A percentile compares a stretch with the other conserved stretches of the same genome.
Conservation (phyloP, 2,113 vertebrate genomes). For the Pycnonotus jocosus region DNA sequence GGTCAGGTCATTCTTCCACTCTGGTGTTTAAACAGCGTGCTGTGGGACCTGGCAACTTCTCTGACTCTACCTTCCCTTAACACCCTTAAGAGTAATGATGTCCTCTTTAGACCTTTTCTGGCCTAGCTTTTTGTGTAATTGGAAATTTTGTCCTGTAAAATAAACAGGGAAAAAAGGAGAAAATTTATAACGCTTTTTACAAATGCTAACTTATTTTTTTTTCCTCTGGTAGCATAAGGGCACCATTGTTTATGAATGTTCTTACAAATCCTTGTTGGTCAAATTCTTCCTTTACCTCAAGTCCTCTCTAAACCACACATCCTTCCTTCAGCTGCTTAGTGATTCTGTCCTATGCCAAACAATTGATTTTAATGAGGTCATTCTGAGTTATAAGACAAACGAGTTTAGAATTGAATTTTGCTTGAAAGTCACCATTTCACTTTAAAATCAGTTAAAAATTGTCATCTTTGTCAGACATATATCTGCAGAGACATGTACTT, state of each 20-base stretch:
- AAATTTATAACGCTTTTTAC: not conserved
- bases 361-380: not conserved
- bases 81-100: not conserved
- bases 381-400: not conserved
- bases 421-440: not conserved
- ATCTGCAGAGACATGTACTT: not conserved
- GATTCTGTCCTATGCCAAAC: not conserved
- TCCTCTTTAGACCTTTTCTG: not conserved
- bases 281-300: not conserved
- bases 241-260: not conserved
- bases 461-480: not conserved
- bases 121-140: not conserved
- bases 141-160: not conserved
- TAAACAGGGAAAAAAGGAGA: not conserved
- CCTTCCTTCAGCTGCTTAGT: not conserved
- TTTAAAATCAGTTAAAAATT: not conserved
- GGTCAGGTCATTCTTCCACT: not conserved
- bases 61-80: not conserved
- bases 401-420: not conserved
- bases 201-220: not conserved
- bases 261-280: not conserved
- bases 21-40: not conserved
- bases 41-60: not conserved
- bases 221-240: not conserved
- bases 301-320: not conserved